phyloP scores from a whole-genome alignment of 2,113 vertebrate species.

The Plecotus auritus region DNA sequence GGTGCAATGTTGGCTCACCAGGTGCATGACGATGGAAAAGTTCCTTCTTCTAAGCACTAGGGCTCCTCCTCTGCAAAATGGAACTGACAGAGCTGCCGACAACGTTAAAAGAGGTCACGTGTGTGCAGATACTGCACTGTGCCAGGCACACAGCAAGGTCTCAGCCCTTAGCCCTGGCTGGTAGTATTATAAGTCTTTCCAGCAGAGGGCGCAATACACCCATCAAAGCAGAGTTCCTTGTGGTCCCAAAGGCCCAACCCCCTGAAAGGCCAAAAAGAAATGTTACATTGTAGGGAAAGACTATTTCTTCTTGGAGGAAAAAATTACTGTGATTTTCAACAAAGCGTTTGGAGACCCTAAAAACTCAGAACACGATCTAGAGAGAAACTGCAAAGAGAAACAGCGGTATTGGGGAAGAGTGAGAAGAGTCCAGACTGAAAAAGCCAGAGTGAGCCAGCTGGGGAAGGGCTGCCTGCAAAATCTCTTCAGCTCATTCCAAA shows the following conservation, averaged over 20 bases:
- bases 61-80: not conserved
- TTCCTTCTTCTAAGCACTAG: not conserved
- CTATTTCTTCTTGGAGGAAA: not conserved
- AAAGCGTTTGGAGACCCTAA: not conserved
- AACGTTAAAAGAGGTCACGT: not conserved
- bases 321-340: not conserved
- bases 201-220: conserved; percentile 5
- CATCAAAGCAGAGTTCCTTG: not conserved
- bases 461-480: too few species aligned
- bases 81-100: rapidly evolving
- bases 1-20: not conserved
- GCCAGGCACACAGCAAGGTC: not conserved
- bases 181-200: not conserved
- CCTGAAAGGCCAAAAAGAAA: not conserved
- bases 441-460: rapidly evolving
- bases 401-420: not conserved
- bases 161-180: not conserved
- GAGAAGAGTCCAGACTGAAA: too few species aligned
- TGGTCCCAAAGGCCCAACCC: not conserved
- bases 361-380: not conserved
- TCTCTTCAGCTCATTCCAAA: not conserved
- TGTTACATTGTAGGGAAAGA: not conserved
- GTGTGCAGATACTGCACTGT: not conserved
- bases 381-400: not conserved
- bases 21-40: rapidly evolving